These are phyloP conservation scores for Hippolais icterina DNA, from an alignment of 2,113 vertebrate species.

Conservation along the genomic window DNA sequence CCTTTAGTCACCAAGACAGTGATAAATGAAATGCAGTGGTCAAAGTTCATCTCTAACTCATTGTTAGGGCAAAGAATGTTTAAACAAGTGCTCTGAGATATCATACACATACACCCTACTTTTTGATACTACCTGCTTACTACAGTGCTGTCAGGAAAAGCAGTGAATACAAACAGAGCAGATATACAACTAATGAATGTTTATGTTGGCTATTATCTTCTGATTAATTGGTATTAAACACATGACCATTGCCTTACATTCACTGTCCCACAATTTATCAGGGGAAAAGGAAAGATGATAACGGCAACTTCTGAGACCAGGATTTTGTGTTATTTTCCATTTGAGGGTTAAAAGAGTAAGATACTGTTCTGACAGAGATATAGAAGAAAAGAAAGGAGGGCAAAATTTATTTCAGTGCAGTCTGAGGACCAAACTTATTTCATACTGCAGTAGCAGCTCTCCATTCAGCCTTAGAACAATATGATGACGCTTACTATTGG, in stretches of 20 bases:
- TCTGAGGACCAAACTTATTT: not conserved
- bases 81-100: not conserved
- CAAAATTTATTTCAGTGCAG: not conserved
- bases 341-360: not conserved
- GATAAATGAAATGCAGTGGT: not conserved
- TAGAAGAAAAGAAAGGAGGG: not conserved
- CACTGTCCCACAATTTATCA: not conserved
- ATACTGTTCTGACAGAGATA: not conserved
- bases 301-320: not conserved
- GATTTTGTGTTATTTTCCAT: not conserved
- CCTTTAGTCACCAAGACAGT: not conserved
- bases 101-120: not conserved
- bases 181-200: not conserved
- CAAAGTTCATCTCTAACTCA: constrained; percentile 24
- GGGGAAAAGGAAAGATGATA: not conserved
- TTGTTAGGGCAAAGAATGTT: constrained; percentile 3
- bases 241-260: not conserved
- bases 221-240: not conserved
- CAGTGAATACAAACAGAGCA: not conserved
- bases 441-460: not conserved
- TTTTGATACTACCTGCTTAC: not conserved
- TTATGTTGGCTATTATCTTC: not conserved
- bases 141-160: not conserved
- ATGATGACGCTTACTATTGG: not conserved
- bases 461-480: not conserved